Base-by-base conservation (phyloP, 1,140 invertebrate species). In the Cydia fagiglandana region DNA sequence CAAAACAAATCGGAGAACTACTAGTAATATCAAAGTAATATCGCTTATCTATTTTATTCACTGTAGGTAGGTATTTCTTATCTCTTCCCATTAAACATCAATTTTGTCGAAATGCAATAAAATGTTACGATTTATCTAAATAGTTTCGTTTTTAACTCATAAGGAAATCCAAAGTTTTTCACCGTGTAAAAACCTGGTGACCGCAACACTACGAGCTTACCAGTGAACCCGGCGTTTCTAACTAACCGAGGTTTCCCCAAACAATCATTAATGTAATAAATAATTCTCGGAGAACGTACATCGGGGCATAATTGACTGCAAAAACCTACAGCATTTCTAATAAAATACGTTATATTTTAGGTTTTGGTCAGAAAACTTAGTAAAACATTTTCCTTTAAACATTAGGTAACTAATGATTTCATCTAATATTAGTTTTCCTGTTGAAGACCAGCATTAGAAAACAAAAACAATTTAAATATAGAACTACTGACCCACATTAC, bases 241-340 rank as follows among this genome's bases (percentile, higher is more conserved):
- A 41, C 66, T 38, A 38, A 38, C 66, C 66, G 66, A 34, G 66
- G 66, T 70, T 70, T 70, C 45, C 7, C 66, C 17, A 70, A 70
- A 6, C 17, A 61, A 61, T 61, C 20, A 61, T 61, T 61, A 1
- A 6, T 10, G 56, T 56, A n/a, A 56, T 20, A 68, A 38, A 70
- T 41, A 70, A 70, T 68, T 68, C 64, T 34, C 6, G 34, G 34
- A 70, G 38, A 38, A 70, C n/a, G 30, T 13, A 68, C 15, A 38
- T 68, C 64, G 53, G 6, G 56, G 17, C 5, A 61, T 4, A 17
- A 20, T 24, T 61, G 4, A 47, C 50, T 61, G 53, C 7, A 24
- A 12, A 61, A 24, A 47, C 12, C 4, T 61, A 61, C 20, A 24
- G 56, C 17, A 24, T 61, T 61, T 61, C 20, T 24, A 24, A 61